A percentile compares a stretch with the other conserved stretches of the same genome.
Conservation (phyloP, 2,888 invertebrate species). For the Pterostichus madidus region DNA sequence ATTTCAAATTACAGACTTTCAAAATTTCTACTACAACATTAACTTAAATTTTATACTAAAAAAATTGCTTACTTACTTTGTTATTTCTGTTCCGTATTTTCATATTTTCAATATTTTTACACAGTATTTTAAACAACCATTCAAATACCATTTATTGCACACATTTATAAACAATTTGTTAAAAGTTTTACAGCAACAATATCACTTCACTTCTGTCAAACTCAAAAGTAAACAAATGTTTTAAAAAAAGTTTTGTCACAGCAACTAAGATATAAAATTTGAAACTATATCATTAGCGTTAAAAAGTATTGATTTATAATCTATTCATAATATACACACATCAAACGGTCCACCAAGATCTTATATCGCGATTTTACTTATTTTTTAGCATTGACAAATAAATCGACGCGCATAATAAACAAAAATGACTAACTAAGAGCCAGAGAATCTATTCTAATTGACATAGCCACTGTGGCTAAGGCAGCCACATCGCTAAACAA, state of each 20-base stretch:
- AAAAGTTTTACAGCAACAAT: constrained; percentile 20
- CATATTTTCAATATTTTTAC: constrained; percentile 14
- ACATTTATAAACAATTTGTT: constrained; percentile 13
- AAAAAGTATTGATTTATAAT: no score
- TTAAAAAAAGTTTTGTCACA: constrained; percentile 7
- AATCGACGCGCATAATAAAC: no score
- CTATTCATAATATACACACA: no score
- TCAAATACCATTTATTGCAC: constrained; percentile 11
- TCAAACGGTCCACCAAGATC: no score
- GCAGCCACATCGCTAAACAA: no score
- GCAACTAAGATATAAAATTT: constrained; percentile 13
- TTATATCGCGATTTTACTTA: no score
- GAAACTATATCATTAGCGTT: no score
- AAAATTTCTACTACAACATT: background rate
- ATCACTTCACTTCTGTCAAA: constrained; percentile 7
- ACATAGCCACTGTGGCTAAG: no score
- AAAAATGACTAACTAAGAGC: no score
- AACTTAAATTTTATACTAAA: background rate
- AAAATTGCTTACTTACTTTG: constrained; percentile 15
- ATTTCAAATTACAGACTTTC: background rate
- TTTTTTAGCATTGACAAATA: no score
- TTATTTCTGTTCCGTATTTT: constrained; percentile 1
- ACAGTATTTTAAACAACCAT: background rate
- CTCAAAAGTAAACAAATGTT: constrained; percentile 10
- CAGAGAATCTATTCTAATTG: no score